These are phyloP conservation scores for Drosophila rhopaloa DNA, from an alignment of 1,140 invertebrate genomes.

Conservation along the genomic window DNA sequence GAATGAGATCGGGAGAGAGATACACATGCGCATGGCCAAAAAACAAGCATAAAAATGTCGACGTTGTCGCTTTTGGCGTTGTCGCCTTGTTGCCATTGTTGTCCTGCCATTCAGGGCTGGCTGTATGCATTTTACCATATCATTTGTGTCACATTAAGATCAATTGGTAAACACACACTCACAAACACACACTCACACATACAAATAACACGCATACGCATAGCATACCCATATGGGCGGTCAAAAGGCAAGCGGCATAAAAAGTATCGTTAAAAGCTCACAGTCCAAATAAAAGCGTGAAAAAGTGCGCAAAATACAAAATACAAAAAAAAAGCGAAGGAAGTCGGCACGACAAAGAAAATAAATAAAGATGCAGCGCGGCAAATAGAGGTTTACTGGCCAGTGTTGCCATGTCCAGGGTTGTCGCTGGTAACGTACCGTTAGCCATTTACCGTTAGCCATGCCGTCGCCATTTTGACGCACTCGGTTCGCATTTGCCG, in stretches of 20 bases:
- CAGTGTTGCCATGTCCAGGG: slow-evolving; percentile 66
- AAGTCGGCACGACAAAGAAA: slow-evolving; percentile 22
- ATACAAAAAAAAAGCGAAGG: slow-evolving; percentile 12
- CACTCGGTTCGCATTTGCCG: slow-evolving; percentile 34
- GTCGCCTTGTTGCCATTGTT: slow-evolving; percentile 60
- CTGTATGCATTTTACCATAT: slow-evolving; percentile 79
- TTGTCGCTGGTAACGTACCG: slow-evolving; percentile 31
- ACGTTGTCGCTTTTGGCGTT: slow-evolving; percentile 47
- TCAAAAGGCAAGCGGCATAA: slow-evolving; percentile 75
- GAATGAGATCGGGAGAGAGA: slow-evolving; percentile 19
- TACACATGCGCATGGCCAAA: slow-evolving; percentile 62
- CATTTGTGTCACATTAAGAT: slow-evolving; percentile 85
- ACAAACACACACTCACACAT: slow-evolving; percentile 13
- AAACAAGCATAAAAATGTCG: slow-evolving; percentile 76
- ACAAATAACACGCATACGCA: neutral
- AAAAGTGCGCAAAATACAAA: slow-evolving; percentile 71
- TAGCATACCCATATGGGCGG: slow-evolving; percentile 30
- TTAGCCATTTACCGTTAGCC: slow-evolving; percentile 31
- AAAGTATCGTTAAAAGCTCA: slow-evolving; percentile 73
- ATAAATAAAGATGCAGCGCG: slow-evolving; percentile 63
- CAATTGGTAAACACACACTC: slow-evolving; percentile 79
- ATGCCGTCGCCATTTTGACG: slow-evolving; percentile 55
- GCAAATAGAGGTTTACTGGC: slow-evolving; percentile 63
- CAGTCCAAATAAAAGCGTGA: slow-evolving; percentile 62
- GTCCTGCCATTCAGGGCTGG: slow-evolving; percentile 56